These are phyloP conservation scores for Lytechinus variegatus DNA, from an alignment of 35 echinoderm and acorn worm species.

Conservation along the genomic window DNA sequence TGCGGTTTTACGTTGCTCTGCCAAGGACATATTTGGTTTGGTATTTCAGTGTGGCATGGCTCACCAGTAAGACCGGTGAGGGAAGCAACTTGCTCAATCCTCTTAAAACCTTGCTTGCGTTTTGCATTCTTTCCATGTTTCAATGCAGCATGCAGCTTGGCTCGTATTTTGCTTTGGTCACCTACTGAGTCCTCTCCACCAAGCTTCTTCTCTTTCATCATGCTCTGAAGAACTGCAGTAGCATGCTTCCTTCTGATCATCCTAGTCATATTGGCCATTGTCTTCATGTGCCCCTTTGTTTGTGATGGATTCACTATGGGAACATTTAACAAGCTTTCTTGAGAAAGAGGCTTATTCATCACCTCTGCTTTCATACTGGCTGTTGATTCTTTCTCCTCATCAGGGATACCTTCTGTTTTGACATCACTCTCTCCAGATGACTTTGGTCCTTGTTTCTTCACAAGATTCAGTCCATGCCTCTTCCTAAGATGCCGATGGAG, in stretches of 20 bases:
- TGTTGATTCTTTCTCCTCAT: not conserved
- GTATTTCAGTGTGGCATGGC: not conserved
- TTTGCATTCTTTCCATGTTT: conserved; percentile 28
- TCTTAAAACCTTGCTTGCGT: conserved; percentile 12
- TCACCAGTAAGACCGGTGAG: not conserved
- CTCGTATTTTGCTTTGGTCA: conserved; percentile 17
- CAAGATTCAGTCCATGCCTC: conserved; percentile 19
- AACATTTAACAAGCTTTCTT: conserved; percentile 21
- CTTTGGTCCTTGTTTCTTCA: not conserved
- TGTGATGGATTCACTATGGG: not conserved
- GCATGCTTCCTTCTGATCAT: conserved; percentile 43
- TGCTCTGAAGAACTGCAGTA: conserved; percentile 32
- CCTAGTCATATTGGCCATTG: conserved; percentile 38
- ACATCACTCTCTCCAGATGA: not conserved
- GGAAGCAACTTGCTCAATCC: conserved; percentile 29
- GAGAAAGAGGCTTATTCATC: not conserved
- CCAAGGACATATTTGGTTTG: conserved; percentile 33
- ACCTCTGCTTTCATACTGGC: not conserved
- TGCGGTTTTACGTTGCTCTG: conserved; percentile 19
- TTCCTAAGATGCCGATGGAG: conserved; percentile 30
- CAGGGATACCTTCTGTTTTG: not conserved
- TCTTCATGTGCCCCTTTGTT: conserved; percentile 47
- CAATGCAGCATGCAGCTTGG: conserved; percentile 34
- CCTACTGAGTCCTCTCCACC: not conserved
- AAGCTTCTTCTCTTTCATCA: conserved; percentile 24